Percentiles rank a stretch among this genome's conserved stretches.
Conservation (phyloP, 2,888 invertebrate species). For the Thera britannica region DNA sequence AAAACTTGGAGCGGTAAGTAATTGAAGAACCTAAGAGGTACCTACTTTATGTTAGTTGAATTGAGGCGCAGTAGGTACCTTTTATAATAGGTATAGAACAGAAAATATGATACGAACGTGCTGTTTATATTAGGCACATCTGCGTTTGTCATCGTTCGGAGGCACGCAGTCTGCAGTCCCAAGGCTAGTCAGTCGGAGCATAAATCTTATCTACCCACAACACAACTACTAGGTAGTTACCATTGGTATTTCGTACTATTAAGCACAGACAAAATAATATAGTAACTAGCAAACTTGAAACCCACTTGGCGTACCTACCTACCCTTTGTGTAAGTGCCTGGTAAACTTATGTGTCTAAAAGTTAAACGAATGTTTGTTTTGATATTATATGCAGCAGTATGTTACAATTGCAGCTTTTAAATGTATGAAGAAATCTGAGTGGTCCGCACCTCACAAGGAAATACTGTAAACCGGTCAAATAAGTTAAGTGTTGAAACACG, state of each 20-base stretch:
- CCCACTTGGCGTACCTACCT: not conserved
- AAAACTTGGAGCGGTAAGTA: conserved; percentile 30
- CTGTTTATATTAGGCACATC: conserved; percentile 53
- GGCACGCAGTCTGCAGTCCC: conserved; percentile 66
- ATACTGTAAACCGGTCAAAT: conserved; percentile 29
- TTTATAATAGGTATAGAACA: conserved; percentile 29
- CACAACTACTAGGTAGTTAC: conserved; percentile 8
- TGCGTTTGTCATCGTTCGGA: conserved; percentile 54
- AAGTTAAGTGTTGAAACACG: conserved; percentile 24
- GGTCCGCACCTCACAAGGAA: conserved; percentile 29
- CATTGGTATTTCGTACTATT: too few species aligned
- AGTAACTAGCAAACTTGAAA: conserved; percentile 10
- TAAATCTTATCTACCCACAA: conserved; percentile 37
- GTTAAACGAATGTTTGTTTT: not conserved
- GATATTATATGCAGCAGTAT: conserved; percentile 6
- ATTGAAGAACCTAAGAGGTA: not conserved
- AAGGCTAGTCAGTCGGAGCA: conserved; percentile 51
- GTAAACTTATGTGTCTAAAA: not conserved
- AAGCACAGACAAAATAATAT: too few species aligned
- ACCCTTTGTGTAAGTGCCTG: not conserved
- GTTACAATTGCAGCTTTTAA: conserved; percentile 6
- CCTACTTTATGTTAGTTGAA: conserved; percentile 19
- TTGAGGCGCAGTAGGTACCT: conserved; percentile 26
- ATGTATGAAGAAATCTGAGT: conserved; percentile 19
- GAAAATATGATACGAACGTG: conserved; percentile 39